Evolutionary conservation across 2,888 invertebrate species (phyloP).

Genomic region (Xanthorhoe spadicearia): DNA sequence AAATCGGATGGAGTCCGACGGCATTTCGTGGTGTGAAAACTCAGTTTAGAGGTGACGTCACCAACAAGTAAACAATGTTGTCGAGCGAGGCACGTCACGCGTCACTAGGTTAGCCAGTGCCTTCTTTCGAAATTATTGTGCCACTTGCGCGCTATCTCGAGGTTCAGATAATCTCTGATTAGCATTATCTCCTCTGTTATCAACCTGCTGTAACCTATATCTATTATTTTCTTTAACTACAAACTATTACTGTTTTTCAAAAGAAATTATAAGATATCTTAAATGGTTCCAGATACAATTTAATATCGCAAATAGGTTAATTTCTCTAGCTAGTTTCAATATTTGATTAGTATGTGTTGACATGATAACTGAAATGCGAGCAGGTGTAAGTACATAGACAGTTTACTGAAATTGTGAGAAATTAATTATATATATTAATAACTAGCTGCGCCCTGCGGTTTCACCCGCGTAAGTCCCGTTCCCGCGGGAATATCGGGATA

Average conservation of each 20-base stretch:
- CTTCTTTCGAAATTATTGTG: constrained; percentile 46
- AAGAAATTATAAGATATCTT: no score
- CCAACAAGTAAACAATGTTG: constrained; percentile 53
- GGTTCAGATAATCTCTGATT: constrained; percentile 65
- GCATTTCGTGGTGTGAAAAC: constrained; percentile 34
- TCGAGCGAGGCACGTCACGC: constrained; percentile 42
- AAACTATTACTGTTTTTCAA: no score
- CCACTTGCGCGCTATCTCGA: constrained; percentile 58
- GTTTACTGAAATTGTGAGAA: not conserved
- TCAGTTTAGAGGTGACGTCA: constrained; percentile 43
- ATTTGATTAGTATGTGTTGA: not conserved
- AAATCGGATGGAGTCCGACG: not conserved
- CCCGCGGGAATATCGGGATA: no score
- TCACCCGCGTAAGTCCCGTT: no score
- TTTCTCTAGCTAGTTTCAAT: not conserved
- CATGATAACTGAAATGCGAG: not conserved
- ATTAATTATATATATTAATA: no score
- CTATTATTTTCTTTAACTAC: no score
- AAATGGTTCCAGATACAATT: no score
- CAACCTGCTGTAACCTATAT: not conserved
- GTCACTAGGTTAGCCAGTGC: constrained; percentile 46
- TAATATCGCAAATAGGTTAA: not conserved
- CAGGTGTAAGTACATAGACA: not conserved
- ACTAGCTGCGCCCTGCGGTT: no score
- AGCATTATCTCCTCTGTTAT: constrained; percentile 32